phyloP scores from a whole-genome alignment of 2,888 invertebrate species.

The Cactoblastis cactorum region DNA sequence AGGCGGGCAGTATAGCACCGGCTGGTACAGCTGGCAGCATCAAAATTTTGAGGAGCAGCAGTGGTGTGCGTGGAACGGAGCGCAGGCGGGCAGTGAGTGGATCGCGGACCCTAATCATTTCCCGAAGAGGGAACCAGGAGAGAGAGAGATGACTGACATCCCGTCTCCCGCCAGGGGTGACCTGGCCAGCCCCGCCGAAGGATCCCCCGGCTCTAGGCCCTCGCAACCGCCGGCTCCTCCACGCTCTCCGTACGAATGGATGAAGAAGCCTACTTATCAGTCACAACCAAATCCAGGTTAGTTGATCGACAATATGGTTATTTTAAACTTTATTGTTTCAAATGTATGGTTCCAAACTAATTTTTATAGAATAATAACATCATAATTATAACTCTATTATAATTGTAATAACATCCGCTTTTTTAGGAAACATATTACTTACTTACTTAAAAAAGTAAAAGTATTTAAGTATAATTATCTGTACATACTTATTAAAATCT shows the following conservation, averaged over 20 bases:
- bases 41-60: slow-evolving; percentile 79
- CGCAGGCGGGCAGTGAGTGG: slow-evolving; percentile 71
- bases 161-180: slow-evolving; percentile 74
- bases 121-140: slow-evolving; percentile 65
- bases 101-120: slow-evolving; percentile 71
- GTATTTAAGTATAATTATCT: too few relatives aligned
- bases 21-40: slow-evolving; percentile 75
- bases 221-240: slow-evolving; percentile 83
- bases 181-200: slow-evolving; percentile 76
- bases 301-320: slow-evolving; percentile 5
- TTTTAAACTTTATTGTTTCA: too few relatives aligned
- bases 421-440: too few relatives aligned
- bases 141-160: slow-evolving; percentile 64
- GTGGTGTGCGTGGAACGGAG: slow-evolving; percentile 76
- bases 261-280: slow-evolving; percentile 93
- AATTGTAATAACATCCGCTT: too few relatives aligned
- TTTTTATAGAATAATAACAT: too few relatives aligned
- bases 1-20: slow-evolving; percentile 71
- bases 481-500: too few relatives aligned
- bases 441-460: too few relatives aligned
- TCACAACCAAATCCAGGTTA: slow-evolving; percentile 91
- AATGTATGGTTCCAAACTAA: too few relatives aligned
- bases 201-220: slow-evolving; percentile 72
- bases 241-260: slow-evolving; percentile 93
- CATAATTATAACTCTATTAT: too few relatives aligned